Evolutionary conservation across 2,888 invertebrate genomes (phyloP).

Genomic region (Anticlea derivata): DNA sequence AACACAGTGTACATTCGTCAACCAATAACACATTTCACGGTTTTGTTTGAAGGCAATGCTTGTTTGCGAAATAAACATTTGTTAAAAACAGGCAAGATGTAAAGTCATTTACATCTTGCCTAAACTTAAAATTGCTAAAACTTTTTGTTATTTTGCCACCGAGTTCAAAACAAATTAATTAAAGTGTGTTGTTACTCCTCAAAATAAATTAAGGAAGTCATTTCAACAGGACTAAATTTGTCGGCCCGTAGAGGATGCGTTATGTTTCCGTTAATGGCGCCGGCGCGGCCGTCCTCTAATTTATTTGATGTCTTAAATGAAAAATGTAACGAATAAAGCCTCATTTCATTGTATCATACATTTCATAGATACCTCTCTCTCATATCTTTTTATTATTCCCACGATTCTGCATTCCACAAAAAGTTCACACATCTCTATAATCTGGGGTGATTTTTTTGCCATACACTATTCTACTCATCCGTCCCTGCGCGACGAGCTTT

Average conservation of each 20-base stretch:
- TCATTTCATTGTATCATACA: neutral
- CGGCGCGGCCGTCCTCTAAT: conserved; percentile 44
- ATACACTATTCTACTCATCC: conserved; percentile 55
- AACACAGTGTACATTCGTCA: conserved; percentile 43
- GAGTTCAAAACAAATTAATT: conserved; percentile 29
- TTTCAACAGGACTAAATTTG: conserved; percentile 66
- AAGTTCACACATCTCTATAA: conserved; percentile 41
- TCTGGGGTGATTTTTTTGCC: conserved; percentile 54
- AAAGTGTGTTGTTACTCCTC: conserved; percentile 34
- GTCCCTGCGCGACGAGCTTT: conserved; percentile 27
- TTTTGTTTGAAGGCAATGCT: conserved; percentile 42
- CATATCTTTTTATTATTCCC: conserved; percentile 22
- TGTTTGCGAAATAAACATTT: conserved; percentile 41
- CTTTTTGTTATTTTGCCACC: conserved; percentile 17
- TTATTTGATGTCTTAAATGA: conserved; percentile 37
- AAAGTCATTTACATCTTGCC: neutral
- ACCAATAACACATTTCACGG: conserved; percentile 46
- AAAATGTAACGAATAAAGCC: conserved; percentile 19
- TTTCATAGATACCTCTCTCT: neutral
- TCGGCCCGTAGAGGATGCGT: conserved; percentile 59
- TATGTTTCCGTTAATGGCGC: conserved; percentile 58
- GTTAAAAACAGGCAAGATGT: neutral
- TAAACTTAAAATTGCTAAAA: conserved; percentile 3
- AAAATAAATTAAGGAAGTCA: conserved; percentile 54
- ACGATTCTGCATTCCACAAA: conserved; percentile 21